Base-by-base conservation (phyloP, 2,113 vertebrate genomes). In the Pimephales promelas region DNA sequence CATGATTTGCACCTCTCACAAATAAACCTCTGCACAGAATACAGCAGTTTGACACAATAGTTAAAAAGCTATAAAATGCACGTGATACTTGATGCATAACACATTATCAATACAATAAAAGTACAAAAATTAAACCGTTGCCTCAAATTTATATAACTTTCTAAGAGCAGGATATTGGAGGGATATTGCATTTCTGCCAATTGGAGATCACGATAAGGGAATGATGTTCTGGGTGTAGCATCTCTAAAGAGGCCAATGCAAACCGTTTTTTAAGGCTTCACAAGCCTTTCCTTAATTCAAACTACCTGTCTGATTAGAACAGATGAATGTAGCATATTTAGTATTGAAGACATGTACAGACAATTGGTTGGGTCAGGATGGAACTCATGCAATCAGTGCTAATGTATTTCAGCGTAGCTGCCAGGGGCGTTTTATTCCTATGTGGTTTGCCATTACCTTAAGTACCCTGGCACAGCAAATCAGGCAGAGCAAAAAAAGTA, bases 391-490 rank as follows among this genome's bases (percentile, higher is more conserved):
- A 87, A 87, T 87, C 86, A 87, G 72, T 47, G 86, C 82, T 87
- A 87, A 87, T 87, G 86, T 66, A 84, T 61, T 84, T 73, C 73
- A 77, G 72, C 36, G 28, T 31, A 24, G 61, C 84, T 84, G 83
- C 83, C 86, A 87, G 86, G 26, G 54, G 71, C 82, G 36, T 83
- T 85, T 84, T 90, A 86, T 89, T 86, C 91, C 85, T 14, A 66
- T 83, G 88, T 89, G 88, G 84, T 54, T 84, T 83, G 75, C 86
- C 77, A 90, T 92, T 91, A 90, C 52, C 31, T 84, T 88, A 91
- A 91, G 88, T 86, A 88, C 83, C 87, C 22, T n/a, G 62, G 87
- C 84, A 80, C 52, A 76, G 66, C 87, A 87, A 87, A 85, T 85
- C 88, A 84, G 82, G 84, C 85, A 64, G 81, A 70, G 80, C 73